Evolutionary conservation across 2,113 vertebrate genomes (phyloP), one percentile per base, ranked within the genome.

Genomic region (Podarcis raffonei): DNA sequence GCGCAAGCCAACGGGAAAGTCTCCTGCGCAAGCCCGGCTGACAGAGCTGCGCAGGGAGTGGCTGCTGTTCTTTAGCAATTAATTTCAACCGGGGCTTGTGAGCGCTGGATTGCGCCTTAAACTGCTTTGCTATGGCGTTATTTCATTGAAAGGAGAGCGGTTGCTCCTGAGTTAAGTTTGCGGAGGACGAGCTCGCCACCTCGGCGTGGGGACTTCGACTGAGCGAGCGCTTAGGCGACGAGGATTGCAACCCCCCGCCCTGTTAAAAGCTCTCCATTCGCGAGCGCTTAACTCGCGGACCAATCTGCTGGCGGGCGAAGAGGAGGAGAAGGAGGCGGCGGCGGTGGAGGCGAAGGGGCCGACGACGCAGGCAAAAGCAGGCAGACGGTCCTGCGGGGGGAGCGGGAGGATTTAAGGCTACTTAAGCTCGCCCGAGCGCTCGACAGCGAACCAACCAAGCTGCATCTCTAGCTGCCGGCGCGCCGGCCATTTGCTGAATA

Each of bases 401-500:
- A 91, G 88, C 81, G 32, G 53, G 93, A 86, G 91, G 71, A 74
- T 90, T 48, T 22, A 42, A 42, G 80, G 84, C 90, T 23, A 86
- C 71, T 71, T 23, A 42, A 42, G 32, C 69, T 91, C 22, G 87
- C 87, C 86, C 71, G 59, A 93, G 86, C 7, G 23, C 62, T 84
- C 85, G 88, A 89, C 48, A 12, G 88, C 89, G 89, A 90, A 82
- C 80, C 1, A 89, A 84, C 87, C 1, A 88, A 88, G 90, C 92
- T 94, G 92, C 90, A 53, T 89, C 85, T 94, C 83, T 89, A 8
- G 89, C 83, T 83, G 78, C 39, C 79, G 69, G 91, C 92, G 79
- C 65, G 91, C 92, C 95, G 92, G 95, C 95, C 95, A 96, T 96
- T 97, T 94, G 96, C 92, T 92, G 94, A 89, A 37, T 88, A 93